Conservation (phyloP, 2,113 vertebrate species). For the Rana temporaria region DNA sequence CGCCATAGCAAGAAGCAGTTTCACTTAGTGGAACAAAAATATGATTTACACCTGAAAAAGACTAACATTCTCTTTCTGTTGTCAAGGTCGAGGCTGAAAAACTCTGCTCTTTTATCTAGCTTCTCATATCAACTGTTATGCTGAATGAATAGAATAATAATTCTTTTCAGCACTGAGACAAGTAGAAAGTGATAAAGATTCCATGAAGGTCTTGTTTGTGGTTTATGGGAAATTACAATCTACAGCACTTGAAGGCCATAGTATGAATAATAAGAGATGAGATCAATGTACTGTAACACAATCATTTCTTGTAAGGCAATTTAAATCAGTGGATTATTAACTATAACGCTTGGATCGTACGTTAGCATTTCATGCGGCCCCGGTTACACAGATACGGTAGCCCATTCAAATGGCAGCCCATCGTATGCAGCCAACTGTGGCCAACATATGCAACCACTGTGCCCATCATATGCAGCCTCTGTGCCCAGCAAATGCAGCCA, state of each 20-base stretch:
- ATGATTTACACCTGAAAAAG: constrained; percentile 4
- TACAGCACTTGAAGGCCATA: not conserved
- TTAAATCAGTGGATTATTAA: too few relatives aligned
- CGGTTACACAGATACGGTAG: too few relatives aligned
- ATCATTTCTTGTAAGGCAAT: too few relatives aligned
- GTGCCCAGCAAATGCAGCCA: too few relatives aligned
- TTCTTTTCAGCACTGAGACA: not conserved
- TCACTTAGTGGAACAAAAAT: not conserved
- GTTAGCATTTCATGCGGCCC: too few relatives aligned
- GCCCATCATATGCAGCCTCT: too few relatives aligned
- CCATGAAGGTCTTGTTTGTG: not conserved
- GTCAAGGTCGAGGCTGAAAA: constrained; percentile 1
- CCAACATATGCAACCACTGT: too few relatives aligned
- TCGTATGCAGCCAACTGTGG: too few relatives aligned
- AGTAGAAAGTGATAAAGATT: not conserved
- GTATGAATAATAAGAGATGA: not conserved
- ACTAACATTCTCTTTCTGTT: constrained; percentile 1
- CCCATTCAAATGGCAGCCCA: too few relatives aligned
- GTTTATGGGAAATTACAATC: not conserved
- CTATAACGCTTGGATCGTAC: too few relatives aligned
- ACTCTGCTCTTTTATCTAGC: not conserved
- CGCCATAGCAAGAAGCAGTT: not conserved
- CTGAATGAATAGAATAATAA: not conserved
- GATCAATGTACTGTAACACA: too few relatives aligned
- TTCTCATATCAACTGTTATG: not conserved